These are phyloP conservation scores for human DNA, from an alignment of 2,113 vertebrate genomes.

Conservation along the genomic window GRCh38 chr5:12173001-12173500, in stretches of 20 bases:
- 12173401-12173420: neutral
- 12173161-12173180: neutral
- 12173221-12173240: neutral
- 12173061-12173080: neutral
- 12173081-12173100: neutral
- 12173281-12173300: neutral
- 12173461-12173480: too few relatives aligned
- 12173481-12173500: too few relatives aligned
- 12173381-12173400: neutral
- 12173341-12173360: too few relatives aligned
- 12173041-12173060: neutral
- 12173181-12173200: neutral
- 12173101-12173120: neutral
- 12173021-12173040: neutral
- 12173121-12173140: neutral
- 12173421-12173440: neutral
- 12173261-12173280: neutral
- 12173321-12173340: neutral
- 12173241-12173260: neutral
- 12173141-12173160: neutral
- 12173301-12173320: neutral
- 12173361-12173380: neutral
- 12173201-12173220: neutral
- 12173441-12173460: too few relatives aligned
- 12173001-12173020: neutral